phyloP scores from a whole-genome alignment of 2,888 invertebrate species.

The Sipunculus nudus region DNA sequence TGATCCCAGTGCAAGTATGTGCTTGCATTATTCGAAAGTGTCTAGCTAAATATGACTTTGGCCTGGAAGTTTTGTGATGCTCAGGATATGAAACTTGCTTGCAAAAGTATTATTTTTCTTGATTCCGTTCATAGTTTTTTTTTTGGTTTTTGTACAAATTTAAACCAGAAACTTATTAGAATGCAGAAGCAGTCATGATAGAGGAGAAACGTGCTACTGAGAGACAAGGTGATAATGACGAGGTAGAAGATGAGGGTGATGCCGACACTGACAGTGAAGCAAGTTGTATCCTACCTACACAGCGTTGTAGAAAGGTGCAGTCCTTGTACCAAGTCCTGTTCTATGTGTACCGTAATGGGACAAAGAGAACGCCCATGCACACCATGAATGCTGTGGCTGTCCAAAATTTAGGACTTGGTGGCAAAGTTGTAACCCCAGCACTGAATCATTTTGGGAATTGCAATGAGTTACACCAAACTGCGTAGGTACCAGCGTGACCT shows the following conservation, averaged over 20 bases:
- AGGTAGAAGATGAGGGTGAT: neutral
- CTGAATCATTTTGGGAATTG: slow-evolving; percentile 9
- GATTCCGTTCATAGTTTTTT: slow-evolving; percentile 1
- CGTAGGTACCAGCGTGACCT: slow-evolving; percentile 12
- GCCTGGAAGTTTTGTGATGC: slow-evolving; percentile 13
- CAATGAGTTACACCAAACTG: slow-evolving; percentile 3
- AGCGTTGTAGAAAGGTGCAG: too few relatives aligned
- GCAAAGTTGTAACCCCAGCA: slow-evolving; percentile 4
- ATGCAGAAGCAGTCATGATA: slow-evolving; percentile 4
- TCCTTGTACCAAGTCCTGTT: too few relatives aligned
- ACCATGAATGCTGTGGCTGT: slow-evolving; percentile 2
- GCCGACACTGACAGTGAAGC: neutral
- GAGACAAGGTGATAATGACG: neutral
- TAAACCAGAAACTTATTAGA: slow-evolving; percentile 3
- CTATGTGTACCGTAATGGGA: neutral
- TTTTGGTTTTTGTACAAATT: slow-evolving; percentile 11
- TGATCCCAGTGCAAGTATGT: neutral
- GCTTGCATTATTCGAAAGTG: neutral
- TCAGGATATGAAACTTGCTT: slow-evolving; percentile 8
- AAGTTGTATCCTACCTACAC: neutral
- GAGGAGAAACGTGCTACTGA: neutral
- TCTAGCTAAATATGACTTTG: slow-evolving; percentile 4
- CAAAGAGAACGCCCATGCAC: slow-evolving; percentile 2
- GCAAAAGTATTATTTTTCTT: slow-evolving; percentile 1
- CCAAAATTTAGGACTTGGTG: slow-evolving; percentile 7